These are phyloP conservation scores for Danio albolineatus DNA, from an alignment of 2,797 vertebrate genomes.

Conservation along the genomic window DNA sequence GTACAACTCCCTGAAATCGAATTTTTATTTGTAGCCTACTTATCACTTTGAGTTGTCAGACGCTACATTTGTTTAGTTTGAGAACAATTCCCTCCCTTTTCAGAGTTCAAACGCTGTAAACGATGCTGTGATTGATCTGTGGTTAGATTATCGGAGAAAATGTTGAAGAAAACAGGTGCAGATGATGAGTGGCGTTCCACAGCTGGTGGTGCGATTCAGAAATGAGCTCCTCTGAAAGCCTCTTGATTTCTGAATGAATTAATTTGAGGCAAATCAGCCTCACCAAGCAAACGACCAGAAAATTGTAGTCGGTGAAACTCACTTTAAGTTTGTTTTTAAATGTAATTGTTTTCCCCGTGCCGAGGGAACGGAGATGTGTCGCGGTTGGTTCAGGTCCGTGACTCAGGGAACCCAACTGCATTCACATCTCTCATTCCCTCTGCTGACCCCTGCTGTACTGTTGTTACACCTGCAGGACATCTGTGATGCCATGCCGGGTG, in stretches of 20 bases:
- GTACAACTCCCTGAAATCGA: slow-evolving; percentile 21
- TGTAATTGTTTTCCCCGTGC: not conserved
- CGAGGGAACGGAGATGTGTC: slow-evolving; percentile 43
- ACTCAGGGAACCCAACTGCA: slow-evolving; percentile 50
- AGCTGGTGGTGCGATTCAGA: slow-evolving; percentile 23
- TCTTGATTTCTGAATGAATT: slow-evolving; percentile 12
- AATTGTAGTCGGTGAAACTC: not conserved
- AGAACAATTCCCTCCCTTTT: slow-evolving; percentile 11
- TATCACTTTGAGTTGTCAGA: slow-evolving; percentile 7
- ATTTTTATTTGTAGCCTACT: slow-evolving; percentile 1
- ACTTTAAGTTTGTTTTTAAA: not conserved
- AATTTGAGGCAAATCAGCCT: slow-evolving; percentile 13
- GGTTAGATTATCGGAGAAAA: not conserved
- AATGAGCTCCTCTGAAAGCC: slow-evolving; percentile 15
- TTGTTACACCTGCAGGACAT: slow-evolving; percentile 35
- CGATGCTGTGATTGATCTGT: slow-evolving; percentile 9
- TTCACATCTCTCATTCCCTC: slow-evolving; percentile 34
- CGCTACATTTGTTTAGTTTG: not conserved
- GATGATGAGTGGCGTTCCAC: slow-evolving; percentile 18
- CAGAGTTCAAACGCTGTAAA: slow-evolving; percentile 26
- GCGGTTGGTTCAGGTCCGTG: slow-evolving; percentile 46
- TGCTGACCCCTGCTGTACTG: slow-evolving; percentile 37
- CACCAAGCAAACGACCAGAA: slow-evolving; percentile 8
- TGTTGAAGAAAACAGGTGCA: slow-evolving; percentile 12
- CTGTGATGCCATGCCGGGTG: slow-evolving; percentile 33